phyloP scores from a whole-genome alignment of 64 coral and sea anemone species.

The Stylophora pistillata region DNA sequence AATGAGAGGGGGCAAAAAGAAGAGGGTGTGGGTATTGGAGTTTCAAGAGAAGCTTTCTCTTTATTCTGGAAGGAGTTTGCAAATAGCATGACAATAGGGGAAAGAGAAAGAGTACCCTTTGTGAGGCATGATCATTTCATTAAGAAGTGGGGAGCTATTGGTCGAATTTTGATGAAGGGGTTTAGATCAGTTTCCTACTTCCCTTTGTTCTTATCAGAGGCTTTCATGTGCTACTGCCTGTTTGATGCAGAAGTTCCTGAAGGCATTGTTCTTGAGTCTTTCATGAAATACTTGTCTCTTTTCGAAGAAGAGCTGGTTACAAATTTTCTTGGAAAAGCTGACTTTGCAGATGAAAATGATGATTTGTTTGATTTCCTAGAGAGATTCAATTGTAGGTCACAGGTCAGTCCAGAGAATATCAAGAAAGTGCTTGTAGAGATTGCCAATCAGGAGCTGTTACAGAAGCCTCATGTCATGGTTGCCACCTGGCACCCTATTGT shows the following conservation, averaged over 20 bases:
- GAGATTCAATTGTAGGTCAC: slow-evolving; percentile 67
- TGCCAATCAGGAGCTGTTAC: slow-evolving; percentile 64
- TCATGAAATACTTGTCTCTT: no score
- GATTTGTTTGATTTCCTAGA: slow-evolving; percentile 67
- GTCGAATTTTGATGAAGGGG: no score
- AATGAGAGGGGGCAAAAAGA: slow-evolving; percentile 49
- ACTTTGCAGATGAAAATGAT: slow-evolving; percentile 44
- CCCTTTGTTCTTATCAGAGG: slow-evolving; percentile 75
- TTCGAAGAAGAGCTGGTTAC: no score
- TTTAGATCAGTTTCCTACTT: no score
- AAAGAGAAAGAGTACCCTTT: slow-evolving; percentile 75
- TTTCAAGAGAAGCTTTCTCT: slow-evolving; percentile 59
- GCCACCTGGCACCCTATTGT: slow-evolving; percentile 57
- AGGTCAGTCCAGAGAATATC: no score
- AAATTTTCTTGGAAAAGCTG: slow-evolving; percentile 9
- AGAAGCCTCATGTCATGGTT: slow-evolving; percentile 78
- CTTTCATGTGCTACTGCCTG: no score
- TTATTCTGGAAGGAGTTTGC: slow-evolving; percentile 77
- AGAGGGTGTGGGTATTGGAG: slow-evolving; percentile 56
- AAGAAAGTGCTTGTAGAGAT: no score
- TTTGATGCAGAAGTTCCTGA: no score
- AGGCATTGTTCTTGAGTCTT: no score
- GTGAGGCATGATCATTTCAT: slow-evolving; percentile 70
- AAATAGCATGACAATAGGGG: slow-evolving; percentile 58
- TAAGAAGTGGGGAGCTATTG: no score